Percentiles rank a stretch among this genome's conserved stretches.
phyloP scores from a whole-genome alignment of 53 echinoderm and acorn worm species.

The Glandiceps talaboti region DNA sequence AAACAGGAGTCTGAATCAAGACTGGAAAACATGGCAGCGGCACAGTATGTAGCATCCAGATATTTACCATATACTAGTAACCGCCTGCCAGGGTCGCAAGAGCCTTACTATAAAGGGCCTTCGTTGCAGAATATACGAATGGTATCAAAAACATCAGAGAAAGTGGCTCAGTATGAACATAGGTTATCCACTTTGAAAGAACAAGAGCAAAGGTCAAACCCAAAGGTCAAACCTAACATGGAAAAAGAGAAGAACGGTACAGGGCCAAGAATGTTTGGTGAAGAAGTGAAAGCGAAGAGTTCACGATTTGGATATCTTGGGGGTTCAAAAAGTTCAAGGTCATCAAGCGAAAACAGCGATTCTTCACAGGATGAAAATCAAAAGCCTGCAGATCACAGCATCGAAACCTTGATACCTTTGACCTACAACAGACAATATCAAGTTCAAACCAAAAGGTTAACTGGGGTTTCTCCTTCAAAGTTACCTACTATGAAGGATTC shows the following conservation, averaged over 20 bases:
- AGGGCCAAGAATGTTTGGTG: background rate
- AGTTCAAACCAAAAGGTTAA: background rate
- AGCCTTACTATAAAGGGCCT: background rate
- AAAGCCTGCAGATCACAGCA: too few species aligned
- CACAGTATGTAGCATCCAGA: background rate
- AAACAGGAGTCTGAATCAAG: background rate
- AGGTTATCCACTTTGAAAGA: constrained; percentile 44
- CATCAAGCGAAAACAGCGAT: background rate
- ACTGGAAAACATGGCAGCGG: background rate
- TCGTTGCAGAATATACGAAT: background rate
- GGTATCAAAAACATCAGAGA: constrained; percentile 41
- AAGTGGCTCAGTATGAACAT: constrained; percentile 52
- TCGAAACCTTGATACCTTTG: too few species aligned
- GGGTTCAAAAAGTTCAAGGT: background rate
- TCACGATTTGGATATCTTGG: background rate
- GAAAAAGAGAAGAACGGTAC: constrained; percentile 7
- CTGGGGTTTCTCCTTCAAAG: background rate
- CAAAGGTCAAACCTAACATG: constrained; percentile 8
- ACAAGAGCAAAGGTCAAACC: constrained; percentile 33
- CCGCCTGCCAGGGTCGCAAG: background rate
- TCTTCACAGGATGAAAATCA: background rate
- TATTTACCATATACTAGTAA: background rate
- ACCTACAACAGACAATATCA: too few species aligned
- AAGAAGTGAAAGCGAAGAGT: background rate
- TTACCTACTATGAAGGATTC: too few species aligned